Conservation (phyloP, 2,797 vertebrate genomes). For the Coracias cyanogaster region DNA sequence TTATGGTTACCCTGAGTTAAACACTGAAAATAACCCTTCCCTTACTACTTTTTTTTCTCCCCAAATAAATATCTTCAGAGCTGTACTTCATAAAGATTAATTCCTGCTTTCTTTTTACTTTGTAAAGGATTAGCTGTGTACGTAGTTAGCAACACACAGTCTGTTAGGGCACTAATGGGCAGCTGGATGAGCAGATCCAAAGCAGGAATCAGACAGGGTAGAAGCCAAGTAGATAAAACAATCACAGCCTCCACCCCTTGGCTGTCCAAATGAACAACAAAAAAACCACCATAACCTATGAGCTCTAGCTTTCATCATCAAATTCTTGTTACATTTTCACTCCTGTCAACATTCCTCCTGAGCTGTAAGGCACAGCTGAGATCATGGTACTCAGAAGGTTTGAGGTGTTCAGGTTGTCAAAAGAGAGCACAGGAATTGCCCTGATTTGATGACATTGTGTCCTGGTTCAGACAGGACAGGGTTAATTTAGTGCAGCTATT, state of each 20-base stretch:
- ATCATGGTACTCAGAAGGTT: background rate
- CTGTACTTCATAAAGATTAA: background rate
- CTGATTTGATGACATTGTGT: background rate
- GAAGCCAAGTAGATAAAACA: background rate
- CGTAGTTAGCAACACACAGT: background rate
- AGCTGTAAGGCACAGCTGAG: background rate
- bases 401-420: background rate
- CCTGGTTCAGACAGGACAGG: too few relatives aligned
- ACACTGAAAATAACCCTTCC: background rate
- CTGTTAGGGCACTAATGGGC: background rate
- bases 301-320: background rate
- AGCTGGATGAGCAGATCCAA: background rate
- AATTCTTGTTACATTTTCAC: background rate
- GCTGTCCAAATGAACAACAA: background rate
- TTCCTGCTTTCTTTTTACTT: background rate
- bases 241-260: background rate
- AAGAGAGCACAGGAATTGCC: background rate
- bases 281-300: background rate
- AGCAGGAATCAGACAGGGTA: background rate
- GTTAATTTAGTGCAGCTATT: too few relatives aligned
- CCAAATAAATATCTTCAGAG: background rate
- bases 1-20: background rate
- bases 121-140: background rate
- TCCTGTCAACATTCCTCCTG: background rate
- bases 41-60: background rate